Evolutionary conservation across 1,140 invertebrate species (phyloP).

Genomic region (fruit fly (Drosophila melanogaster)): DNA sequence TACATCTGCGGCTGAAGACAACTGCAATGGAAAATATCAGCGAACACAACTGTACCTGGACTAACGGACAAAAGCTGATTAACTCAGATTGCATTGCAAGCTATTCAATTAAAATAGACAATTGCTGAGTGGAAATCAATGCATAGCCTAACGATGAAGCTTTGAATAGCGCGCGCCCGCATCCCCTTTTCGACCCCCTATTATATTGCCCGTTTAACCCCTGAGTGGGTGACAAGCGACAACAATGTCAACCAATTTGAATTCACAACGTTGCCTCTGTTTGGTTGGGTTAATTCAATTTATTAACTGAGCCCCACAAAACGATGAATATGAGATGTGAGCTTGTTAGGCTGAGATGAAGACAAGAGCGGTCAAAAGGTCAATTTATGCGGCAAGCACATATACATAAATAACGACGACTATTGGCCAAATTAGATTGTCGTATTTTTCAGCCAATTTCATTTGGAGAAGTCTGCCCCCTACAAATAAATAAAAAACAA

Average conservation of each 20-base stretch:
- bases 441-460: slow-evolving; percentile 17
- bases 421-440: slow-evolving; percentile 44
- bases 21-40: slow-evolving; percentile 44
- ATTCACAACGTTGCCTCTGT: slow-evolving; percentile 54
- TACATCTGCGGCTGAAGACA: not conserved
- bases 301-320: slow-evolving; percentile 48
- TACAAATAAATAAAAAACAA: slow-evolving; percentile 22
- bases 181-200: not conserved
- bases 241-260: slow-evolving; percentile 57
- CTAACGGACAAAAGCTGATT: slow-evolving; percentile 60
- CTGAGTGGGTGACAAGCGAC: slow-evolving; percentile 44
- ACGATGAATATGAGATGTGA: slow-evolving; percentile 48
- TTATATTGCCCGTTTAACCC: slow-evolving; percentile 32
- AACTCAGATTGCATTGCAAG: slow-evolving; percentile 40
- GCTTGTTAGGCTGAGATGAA: slow-evolving; percentile 30
- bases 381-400: slow-evolving; percentile 63
- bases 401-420: slow-evolving; percentile 46
- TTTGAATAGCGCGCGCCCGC: not conserved
- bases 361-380: slow-evolving; percentile 39
- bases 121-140: slow-evolving; percentile 50
- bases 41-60: slow-evolving; percentile 52
- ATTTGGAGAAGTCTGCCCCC: not conserved
- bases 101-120: slow-evolving; percentile 69
- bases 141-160: slow-evolving; percentile 31
- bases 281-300: slow-evolving; percentile 78